Evolutionary conservation across 2,797 vertebrate species (phyloP), one percentile per base, ranked within the genome.

Genomic region (Echeneis naucrates): DNA sequence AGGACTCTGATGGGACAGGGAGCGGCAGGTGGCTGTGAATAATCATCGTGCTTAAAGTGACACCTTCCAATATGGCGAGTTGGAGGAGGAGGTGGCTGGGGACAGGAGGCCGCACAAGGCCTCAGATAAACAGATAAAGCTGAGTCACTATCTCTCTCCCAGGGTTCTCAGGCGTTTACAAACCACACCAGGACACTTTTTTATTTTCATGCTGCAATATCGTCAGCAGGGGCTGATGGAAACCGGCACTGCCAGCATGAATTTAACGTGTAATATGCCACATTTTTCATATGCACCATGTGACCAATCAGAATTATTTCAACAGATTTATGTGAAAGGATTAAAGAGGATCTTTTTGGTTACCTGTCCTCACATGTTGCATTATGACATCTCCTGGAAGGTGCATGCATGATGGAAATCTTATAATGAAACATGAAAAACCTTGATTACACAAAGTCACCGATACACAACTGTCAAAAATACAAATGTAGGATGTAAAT

Each of bases 1-100:
- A 64, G 62, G 32, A 53, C 35, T 42, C 61, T 78, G 78, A 59
- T 75, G 79, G 82, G 77, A 74, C 80, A 60, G 56, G 61, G 56
- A 80, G 58, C 82, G 68, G 85, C 93, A 94, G 91, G 87, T 94
- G 93, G 92, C 70, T 83, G 70, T 93, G 90, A 93, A 94, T 94
- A 94, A 91, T 89, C 84, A 93, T 81, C 78, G 86, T 76, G 76
- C 73, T 86, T 77, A 68, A 80, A 90, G 80, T 88, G 88, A 91
- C 92, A 90, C 83, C 84, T 84, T 77, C 77, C 91, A 92, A 89
- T 92, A 90, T 93, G 90, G 86, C 76, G 68, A 82, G 71, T 71
- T 72, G 51, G 62, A 56, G 53, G 67, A 58, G 48, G 52, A 24
- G 50, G 69, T 35, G 48, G 71, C 51, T 30, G 51, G 51, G 13